Percentiles rank a stretch among this genome's conserved stretches.
Conservation (phyloP, 1,140 invertebrate genomes). For the Ceratitis capitata region DNA sequence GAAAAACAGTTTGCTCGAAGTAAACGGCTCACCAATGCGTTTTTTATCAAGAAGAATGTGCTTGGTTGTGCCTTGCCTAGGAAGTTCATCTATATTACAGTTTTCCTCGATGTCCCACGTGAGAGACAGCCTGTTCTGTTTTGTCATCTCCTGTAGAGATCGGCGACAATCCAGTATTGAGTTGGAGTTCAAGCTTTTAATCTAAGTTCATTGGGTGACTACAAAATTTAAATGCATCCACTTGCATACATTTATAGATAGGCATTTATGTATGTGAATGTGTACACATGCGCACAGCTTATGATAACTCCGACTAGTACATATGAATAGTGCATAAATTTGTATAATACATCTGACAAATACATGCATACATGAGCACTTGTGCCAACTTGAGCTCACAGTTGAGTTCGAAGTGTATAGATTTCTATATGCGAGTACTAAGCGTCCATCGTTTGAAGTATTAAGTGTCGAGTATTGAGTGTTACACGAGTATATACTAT, state of each 20-base stretch:
- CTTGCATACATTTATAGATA: not conserved
- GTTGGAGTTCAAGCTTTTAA: too few relatives aligned
- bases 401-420: conserved; percentile 6
- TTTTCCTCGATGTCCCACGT: too few relatives aligned
- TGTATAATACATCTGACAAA: not conserved
- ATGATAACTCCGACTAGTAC: not conserved
- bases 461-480: not conserved
- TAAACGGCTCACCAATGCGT: too few relatives aligned
- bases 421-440: not conserved
- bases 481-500: not conserved
- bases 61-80: too few relatives aligned
- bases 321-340: not conserved
- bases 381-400: not conserved
- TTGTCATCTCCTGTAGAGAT: too few relatives aligned
- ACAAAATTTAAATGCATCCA: too few relatives aligned
- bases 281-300: not conserved
- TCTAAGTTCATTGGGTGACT: too few relatives aligned
- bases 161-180: too few relatives aligned
- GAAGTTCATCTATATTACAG: too few relatives aligned
- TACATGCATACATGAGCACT: not conserved
- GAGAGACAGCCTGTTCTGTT: too few relatives aligned
- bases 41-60: too few relatives aligned
- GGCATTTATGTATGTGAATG: not conserved
- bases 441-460: not conserved
- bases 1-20: too few relatives aligned